phyloP scores from a whole-genome alignment of 2,113 vertebrate species.

The Menidia beryllina region DNA sequence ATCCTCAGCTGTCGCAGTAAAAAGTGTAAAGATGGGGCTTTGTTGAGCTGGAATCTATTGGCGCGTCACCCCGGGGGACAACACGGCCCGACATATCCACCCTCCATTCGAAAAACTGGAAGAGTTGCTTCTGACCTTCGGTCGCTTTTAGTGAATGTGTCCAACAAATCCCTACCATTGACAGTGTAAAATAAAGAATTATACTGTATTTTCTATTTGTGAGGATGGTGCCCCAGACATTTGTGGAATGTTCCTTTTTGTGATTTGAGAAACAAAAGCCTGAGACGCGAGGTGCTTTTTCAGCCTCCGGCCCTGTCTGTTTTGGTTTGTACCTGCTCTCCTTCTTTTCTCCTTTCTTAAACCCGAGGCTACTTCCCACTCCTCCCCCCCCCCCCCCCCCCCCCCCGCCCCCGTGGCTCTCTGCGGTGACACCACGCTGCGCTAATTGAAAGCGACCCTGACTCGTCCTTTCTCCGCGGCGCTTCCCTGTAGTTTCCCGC shows the following conservation, averaged over 20 bases:
- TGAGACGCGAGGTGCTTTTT: neutral
- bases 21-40: constrained; percentile 26
- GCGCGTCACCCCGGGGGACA: constrained; percentile 24
- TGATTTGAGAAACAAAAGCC: no score
- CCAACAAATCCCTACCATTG: neutral
- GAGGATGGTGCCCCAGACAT: neutral
- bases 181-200: neutral
- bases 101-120: constrained; percentile 7
- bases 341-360: constrained; percentile 8
- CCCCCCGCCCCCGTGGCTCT: constrained; percentile 22
- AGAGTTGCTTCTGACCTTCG: constrained; percentile 13
- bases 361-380: constrained; percentile 15
- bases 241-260: neutral
- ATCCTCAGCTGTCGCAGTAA: constrained; percentile 26
- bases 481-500: constrained; percentile 61
- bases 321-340: constrained; percentile 5
- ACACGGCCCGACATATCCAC: constrained; percentile 17
- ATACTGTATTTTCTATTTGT: neutral
- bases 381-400: constrained; percentile 14
- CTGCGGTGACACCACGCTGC: constrained; percentile 59
- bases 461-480: constrained; percentile 69
- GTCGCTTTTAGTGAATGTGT: constrained; percentile 5
- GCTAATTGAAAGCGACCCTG: constrained; percentile 79
- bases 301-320: neutral
- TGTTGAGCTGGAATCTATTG: constrained; percentile 41